Evolutionary conservation across 2,113 vertebrate species (phyloP).

Genomic region (Probosciger aterrimus): DNA sequence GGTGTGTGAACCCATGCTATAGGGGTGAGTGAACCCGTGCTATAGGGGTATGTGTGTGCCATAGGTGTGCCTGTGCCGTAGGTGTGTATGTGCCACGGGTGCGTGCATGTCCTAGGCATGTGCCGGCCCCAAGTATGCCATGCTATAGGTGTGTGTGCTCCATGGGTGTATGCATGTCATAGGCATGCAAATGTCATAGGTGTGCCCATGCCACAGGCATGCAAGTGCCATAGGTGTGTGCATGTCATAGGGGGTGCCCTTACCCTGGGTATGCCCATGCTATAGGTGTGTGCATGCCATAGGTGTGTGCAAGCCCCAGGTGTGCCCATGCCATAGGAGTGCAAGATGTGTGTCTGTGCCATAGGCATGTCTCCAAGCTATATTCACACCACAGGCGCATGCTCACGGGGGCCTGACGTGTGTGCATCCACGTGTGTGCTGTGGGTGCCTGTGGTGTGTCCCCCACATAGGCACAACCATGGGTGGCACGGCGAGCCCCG

Average conservation of each 20-base stretch:
- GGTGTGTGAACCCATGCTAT: too few species aligned
- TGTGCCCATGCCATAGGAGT: background rate
- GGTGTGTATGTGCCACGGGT: background rate
- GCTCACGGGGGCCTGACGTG: accelerated
- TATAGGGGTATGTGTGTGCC: too few species aligned
- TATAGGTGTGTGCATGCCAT: background rate
- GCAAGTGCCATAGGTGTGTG: too few species aligned
- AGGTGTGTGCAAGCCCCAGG: accelerated
- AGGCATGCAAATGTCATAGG: too few species aligned
- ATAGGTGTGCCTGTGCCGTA: too few species aligned
- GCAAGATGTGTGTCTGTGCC: background rate
- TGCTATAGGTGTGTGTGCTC: background rate
- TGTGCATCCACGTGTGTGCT: accelerated
- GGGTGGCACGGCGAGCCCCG: background rate
- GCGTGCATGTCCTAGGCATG: too few species aligned
- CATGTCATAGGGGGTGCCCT: too few species aligned
- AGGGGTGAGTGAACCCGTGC: background rate
- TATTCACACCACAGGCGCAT: background rate
- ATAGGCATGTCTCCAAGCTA: accelerated
- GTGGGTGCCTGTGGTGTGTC: background rate
- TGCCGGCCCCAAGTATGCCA: too few species aligned
- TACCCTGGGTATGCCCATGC: background rate
- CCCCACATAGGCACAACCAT: background rate
- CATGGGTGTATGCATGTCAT: too few species aligned
- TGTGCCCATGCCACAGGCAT: too few species aligned